phyloP scores from a whole-genome alignment of 2,888 invertebrate species.

The Lepidochitona cinerea region DNA sequence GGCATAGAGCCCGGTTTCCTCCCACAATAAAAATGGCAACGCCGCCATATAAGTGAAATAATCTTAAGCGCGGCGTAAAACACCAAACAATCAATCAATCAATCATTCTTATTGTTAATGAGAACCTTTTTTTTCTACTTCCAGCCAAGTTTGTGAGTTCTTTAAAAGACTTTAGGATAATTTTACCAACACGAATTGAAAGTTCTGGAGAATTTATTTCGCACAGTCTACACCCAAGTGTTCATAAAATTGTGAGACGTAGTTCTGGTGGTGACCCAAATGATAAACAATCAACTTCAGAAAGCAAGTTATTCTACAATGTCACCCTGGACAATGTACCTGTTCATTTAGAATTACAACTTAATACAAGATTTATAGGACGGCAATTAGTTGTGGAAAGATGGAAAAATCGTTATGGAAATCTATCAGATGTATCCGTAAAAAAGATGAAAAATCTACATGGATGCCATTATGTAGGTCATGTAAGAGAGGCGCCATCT shows the following conservation, averaged over 20 bases:
- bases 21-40: too few relatives aligned
- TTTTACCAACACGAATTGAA: slow-evolving; percentile 53
- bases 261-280: slow-evolving; percentile 11
- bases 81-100: too few relatives aligned
- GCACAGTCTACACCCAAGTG: slow-evolving; percentile 46
- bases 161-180: slow-evolving; percentile 46
- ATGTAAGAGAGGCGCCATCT: slow-evolving; percentile 79
- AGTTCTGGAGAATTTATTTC: slow-evolving; percentile 48
- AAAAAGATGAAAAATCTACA: slow-evolving; percentile 45
- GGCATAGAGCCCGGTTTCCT: too few relatives aligned
- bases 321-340: slow-evolving; percentile 49
- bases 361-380: slow-evolving; percentile 79
- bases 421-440: slow-evolving; percentile 53
- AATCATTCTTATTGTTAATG: too few relatives aligned
- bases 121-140: slow-evolving; percentile 29
- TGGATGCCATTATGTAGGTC: slow-evolving; percentile 85
- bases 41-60: too few relatives aligned
- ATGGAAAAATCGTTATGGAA: slow-evolving; percentile 70
- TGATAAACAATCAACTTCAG: neutral
- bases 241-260: slow-evolving; percentile 36
- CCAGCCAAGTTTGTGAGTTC: slow-evolving; percentile 49
- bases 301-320: slow-evolving; percentile 50
- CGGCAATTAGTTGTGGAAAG: slow-evolving; percentile 83
- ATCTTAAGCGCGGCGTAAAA: too few relatives aligned
- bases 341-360: slow-evolving; percentile 71